Evolutionary conservation across 2,797 vertebrate genomes (phyloP).

Genomic region (Simalia tracyae): DNA sequence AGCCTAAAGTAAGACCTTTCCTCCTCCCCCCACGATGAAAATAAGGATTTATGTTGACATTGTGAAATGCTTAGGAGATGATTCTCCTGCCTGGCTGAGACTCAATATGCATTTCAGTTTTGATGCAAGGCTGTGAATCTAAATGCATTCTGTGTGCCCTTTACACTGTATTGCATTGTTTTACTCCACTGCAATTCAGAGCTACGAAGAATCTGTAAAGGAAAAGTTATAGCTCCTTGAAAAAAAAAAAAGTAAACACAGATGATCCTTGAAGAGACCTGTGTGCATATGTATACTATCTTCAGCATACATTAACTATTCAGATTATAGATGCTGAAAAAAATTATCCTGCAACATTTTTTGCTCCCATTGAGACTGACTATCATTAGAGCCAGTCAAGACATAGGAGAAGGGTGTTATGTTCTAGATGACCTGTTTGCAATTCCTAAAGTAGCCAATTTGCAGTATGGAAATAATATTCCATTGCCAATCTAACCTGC

Average conservation of each 20-base stretch:
- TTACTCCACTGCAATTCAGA: conserved; percentile 57
- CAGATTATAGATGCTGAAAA: neutral
- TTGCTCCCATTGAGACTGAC: neutral
- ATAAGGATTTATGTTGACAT: conserved; percentile 55
- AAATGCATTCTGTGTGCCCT: conserved; percentile 49
- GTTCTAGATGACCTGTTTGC: too few species aligned
- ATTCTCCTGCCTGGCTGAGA: conserved; percentile 48
- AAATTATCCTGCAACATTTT: neutral
- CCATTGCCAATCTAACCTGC: too few species aligned
- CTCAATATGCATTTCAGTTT: conserved; percentile 60
- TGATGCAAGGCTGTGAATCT: conserved; percentile 60
- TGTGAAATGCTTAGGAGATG: conserved; percentile 41
- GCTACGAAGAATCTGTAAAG: conserved; percentile 20
- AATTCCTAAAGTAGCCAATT: too few species aligned
- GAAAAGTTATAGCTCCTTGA: neutral
- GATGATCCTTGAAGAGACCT: neutral
- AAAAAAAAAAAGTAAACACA: neutral
- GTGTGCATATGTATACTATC: neutral
- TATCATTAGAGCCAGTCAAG: neutral
- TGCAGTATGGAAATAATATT: too few species aligned
- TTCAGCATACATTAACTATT: neutral
- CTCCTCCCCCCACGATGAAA: conserved; percentile 19
- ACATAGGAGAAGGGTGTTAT: too few species aligned
- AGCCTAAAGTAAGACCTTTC: conserved; percentile 38
- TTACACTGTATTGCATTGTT: conserved; percentile 44